A percentile compares a stretch with the other conserved stretches of the same genome.
Conservation (phyloP, 2,797 vertebrate genomes). For the Hylomyscus alleni region DNA sequence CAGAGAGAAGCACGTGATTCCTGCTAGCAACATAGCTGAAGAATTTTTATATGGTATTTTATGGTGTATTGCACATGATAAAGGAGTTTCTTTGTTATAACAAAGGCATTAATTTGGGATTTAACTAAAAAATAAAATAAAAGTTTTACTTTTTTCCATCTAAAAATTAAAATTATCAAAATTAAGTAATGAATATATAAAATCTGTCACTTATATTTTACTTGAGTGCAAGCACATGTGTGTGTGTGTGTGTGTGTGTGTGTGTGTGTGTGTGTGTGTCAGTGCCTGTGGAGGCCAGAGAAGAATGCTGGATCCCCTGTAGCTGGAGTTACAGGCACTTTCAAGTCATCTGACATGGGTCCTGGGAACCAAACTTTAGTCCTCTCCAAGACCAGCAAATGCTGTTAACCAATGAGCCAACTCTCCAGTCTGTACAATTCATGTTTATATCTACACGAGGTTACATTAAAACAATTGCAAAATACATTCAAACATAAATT, state of each 20-base stretch:
- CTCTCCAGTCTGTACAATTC: neutral
- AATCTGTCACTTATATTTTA: neutral
- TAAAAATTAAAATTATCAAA: conserved; percentile 66
- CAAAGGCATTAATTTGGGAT: conserved; percentile 29
- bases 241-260: neutral
- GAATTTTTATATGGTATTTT: conserved; percentile 27
- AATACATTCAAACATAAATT: conserved; percentile 55
- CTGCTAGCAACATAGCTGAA: neutral
- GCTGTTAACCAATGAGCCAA: neutral
- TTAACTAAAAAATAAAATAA: conserved; percentile 67
- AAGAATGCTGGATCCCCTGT: neutral
- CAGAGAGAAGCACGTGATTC: neutral
- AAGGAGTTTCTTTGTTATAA: neutral
- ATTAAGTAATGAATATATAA: conserved; percentile 26
- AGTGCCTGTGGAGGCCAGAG: neutral
- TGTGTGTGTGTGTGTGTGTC: too few species aligned
- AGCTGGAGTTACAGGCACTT: neutral
- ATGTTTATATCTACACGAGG: neutral
- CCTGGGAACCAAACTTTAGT: neutral
- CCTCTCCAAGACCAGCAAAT: neutral
- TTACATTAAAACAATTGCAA: conserved; percentile 36
- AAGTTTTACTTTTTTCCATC: conserved; percentile 15
- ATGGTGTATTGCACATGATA: conserved; percentile 1
- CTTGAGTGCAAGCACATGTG: too few species aligned
- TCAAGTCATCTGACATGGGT: neutral